Conservation (phyloP, 2,888 invertebrate species). For the Osmoderma eremita region DNA sequence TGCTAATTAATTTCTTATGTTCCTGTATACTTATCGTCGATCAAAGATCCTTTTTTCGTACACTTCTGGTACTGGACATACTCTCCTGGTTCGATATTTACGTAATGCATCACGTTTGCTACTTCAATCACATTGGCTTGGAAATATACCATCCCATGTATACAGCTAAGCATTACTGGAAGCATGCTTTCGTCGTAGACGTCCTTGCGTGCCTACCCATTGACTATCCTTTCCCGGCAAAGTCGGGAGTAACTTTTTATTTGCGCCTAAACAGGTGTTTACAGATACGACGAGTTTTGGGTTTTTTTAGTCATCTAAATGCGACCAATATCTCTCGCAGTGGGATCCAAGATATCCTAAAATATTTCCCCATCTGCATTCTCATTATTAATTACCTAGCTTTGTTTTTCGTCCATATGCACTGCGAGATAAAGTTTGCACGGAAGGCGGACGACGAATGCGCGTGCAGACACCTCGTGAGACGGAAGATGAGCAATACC, state of each 20-base stretch:
- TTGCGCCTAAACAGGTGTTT: constrained; percentile 44
- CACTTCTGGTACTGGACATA: constrained; percentile 45
- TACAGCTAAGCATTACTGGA: constrained; percentile 50
- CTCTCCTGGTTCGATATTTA: constrained; percentile 49
- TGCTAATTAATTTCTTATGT: constrained; percentile 42
- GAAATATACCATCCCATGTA: constrained; percentile 51
- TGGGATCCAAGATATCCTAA: constrained; percentile 24
- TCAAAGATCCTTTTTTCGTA: constrained; percentile 20
- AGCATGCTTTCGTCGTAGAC: constrained; percentile 49
- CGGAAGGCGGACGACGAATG: neutral
- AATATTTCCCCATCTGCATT: constrained; percentile 40
- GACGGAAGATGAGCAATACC: constrained; percentile 19
- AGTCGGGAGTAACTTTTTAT: neutral
- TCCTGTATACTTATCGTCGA: constrained; percentile 16
- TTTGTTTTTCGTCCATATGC: neutral
- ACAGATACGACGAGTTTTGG: constrained; percentile 26
- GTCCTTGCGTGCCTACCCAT: constrained; percentile 49
- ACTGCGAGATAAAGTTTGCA: neutral
- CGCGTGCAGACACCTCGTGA: constrained; percentile 23
- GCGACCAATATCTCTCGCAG: constrained; percentile 21
- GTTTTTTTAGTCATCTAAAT: constrained; percentile 30
- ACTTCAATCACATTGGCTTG: constrained; percentile 48
- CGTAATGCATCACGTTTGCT: constrained; percentile 50
- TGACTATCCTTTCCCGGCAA: constrained; percentile 39
- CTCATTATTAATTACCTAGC: constrained; percentile 32